These are phyloP conservation scores for Cheilosia grossa DNA, from an alignment of 2,888 invertebrate genomes.

Conservation along the genomic window DNA sequence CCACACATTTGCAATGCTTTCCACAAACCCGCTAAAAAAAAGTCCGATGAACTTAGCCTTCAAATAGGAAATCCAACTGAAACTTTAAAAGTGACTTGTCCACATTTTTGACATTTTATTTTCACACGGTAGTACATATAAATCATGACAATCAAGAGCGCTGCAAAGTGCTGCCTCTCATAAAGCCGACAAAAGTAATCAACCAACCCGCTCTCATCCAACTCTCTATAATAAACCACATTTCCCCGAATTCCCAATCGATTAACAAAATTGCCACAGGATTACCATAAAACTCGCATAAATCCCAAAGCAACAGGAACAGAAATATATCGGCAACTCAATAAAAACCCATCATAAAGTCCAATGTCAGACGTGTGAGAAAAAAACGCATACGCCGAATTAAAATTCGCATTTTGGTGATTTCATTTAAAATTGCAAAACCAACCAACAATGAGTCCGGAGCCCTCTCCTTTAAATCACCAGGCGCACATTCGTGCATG, in stretches of 20 bases:
- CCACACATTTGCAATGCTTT: too few species aligned
- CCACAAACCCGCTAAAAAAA: too few species aligned
- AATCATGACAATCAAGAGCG: too few species aligned
- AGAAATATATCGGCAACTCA: not conserved
- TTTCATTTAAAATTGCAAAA: constrained; percentile 44
- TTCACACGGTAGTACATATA: too few species aligned
- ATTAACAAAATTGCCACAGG: constrained; percentile 31
- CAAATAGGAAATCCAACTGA: too few species aligned
- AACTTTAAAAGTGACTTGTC: too few species aligned
- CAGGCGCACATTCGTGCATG: constrained; percentile 37
- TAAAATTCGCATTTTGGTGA: constrained; percentile 35
- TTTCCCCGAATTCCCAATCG: constrained; percentile 32
- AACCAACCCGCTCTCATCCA: not conserved
- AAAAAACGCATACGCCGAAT: constrained; percentile 6
- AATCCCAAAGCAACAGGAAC: constrained; percentile 13
- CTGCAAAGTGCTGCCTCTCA: too few species aligned
- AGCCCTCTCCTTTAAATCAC: constrained; percentile 16
- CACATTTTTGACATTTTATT: too few species aligned
- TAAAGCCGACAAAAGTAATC: too few species aligned
- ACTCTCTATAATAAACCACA: constrained; percentile 17
- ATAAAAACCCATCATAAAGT: constrained; percentile 4
- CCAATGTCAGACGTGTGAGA: constrained; percentile 32
- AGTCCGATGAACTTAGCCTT: too few species aligned
- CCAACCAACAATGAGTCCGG: not conserved
- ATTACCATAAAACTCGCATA: constrained; percentile 57